These are phyloP conservation scores for Conopomorpha cramerella DNA, from an alignment of 1,140 invertebrate species.

Conservation along the genomic window DNA sequence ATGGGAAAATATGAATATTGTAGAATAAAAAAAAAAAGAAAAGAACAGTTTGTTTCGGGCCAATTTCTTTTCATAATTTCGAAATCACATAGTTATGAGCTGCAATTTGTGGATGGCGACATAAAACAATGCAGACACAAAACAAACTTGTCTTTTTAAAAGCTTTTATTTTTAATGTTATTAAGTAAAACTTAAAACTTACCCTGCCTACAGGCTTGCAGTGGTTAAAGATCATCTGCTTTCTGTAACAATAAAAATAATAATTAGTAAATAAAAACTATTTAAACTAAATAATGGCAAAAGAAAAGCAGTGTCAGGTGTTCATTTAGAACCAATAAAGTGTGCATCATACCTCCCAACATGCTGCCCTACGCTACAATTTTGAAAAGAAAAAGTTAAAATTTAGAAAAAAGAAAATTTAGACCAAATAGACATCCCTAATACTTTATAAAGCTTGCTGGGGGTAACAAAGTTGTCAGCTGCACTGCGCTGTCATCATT, in stretches of 20 bases:
- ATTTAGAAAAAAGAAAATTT: slow-evolving; percentile 9
- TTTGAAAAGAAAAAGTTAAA: slow-evolving; percentile 9
- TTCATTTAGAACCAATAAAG: slow-evolving; percentile 8
- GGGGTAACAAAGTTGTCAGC: slow-evolving; percentile 39
- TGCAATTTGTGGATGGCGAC: too few species aligned
- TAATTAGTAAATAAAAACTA: background rate
- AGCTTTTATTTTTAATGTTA: background rate
- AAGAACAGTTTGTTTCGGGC: too few species aligned
- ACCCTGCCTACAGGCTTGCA: background rate
- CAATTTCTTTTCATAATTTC: too few species aligned
- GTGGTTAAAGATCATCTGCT: background rate
- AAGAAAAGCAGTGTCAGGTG: background rate
- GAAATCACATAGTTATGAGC: too few species aligned
- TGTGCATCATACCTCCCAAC: slow-evolving; percentile 41
- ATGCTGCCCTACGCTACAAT: slow-evolving; percentile 28
- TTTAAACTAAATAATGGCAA: background rate
- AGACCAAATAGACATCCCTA: slow-evolving; percentile 16
- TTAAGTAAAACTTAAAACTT: background rate
- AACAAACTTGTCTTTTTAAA: too few species aligned
- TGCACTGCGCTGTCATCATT: slow-evolving; percentile 53
- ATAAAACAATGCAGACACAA: too few species aligned
- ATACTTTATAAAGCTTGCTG: slow-evolving; percentile 5
- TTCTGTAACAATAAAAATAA: too few species aligned
- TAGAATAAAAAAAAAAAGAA: too few species aligned
- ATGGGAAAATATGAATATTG: too few species aligned